A percentile compares a stretch with the other conserved stretches of the same genome.
phyloP scores from a whole-genome alignment of 2,797 vertebrate species.

The Melanotaenia boesemani region DNA sequence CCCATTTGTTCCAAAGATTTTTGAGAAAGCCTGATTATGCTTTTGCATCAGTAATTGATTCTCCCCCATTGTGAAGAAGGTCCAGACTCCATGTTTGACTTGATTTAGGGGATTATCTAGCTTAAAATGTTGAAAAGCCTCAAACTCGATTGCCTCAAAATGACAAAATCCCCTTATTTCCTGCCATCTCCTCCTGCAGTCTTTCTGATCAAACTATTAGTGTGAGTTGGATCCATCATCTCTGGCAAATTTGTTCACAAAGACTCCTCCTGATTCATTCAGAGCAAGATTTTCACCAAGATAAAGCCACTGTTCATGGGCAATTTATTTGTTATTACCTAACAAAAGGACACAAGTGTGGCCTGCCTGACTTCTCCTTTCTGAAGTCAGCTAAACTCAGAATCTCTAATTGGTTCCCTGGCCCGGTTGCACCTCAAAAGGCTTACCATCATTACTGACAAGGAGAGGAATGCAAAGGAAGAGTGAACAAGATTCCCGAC shows the following conservation, averaged over 20 bases:
- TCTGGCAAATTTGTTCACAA: constrained; percentile 42
- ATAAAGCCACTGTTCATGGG: constrained; percentile 36
- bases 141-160: constrained; percentile 38
- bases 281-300: constrained; percentile 36
- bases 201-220: constrained; percentile 57
- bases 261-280: constrained; percentile 29
- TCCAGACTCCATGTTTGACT: constrained; percentile 67
- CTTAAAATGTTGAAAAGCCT: constrained; percentile 57
- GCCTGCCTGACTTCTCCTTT: constrained; percentile 35
- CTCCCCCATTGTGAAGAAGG: constrained; percentile 52
- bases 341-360: constrained; percentile 54
- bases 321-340: constrained; percentile 56
- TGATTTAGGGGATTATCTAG: constrained; percentile 72
- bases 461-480: constrained; percentile 50
- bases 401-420: constrained; percentile 71
- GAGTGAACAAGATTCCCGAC: constrained; percentile 64
- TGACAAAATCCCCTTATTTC: constrained; percentile 43
- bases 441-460: constrained; percentile 69
- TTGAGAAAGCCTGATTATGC: constrained; percentile 58
- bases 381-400: constrained; percentile 55
- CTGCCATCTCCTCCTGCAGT: constrained; percentile 21
- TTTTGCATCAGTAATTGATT: constrained; percentile 68
- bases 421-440: constrained; percentile 72
- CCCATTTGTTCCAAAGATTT: constrained; percentile 70
- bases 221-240: constrained; percentile 36